Evolutionary conservation across 64 coral and sea anemone species (phyloP), one percentile per base, ranked within the genome.

Genomic region (Actinia equina): DNA sequence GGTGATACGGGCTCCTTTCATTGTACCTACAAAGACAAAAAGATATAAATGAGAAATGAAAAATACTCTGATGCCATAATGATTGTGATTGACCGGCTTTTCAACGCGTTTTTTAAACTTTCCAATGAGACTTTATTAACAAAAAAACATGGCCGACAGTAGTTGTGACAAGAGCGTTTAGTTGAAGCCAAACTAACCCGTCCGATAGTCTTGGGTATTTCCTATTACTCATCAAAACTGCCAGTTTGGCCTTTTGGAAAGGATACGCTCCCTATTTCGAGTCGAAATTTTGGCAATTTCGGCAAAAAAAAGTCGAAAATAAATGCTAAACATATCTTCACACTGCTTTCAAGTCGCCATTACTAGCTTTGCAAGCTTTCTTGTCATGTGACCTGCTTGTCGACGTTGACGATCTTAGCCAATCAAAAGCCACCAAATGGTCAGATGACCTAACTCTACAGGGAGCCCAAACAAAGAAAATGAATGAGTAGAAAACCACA

Each of bases 141-240:
- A 54, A 93, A 97, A 87, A 97, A 99, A 99, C 77, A 99, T 99
- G 97, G 97, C 97, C 80, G 97, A 92, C 90, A 69, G 56, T 85
- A 53, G 26, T 85, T 55, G n/a, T 92, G 56, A 86, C 86, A 90
- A 88, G 86, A 87, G 59, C 84, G 80, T 84, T 67, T 71, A 88
- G 79, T 84, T 90, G 56, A 97, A 63, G 88, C 85, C 26, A 49
- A 88, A 99, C 93, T 99, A 93, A 99, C 97, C 97, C 97, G 94
- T 99, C 97, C 90, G 93, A 90, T 95, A 95, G 97, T 89, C 93
- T 95, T 89, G 93, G 89, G 89, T 99, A 99, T 94, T 99, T 99
- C 97, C 97, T 99, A 99, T 95, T 99, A 99, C 97, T 99, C 97
- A 99, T 99, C 93, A 99, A 99, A 99, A 97, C 91, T 97, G 91